phyloP scores from a whole-genome alignment of 2,797 vertebrate genomes.

The Mallotus villosus region DNA sequence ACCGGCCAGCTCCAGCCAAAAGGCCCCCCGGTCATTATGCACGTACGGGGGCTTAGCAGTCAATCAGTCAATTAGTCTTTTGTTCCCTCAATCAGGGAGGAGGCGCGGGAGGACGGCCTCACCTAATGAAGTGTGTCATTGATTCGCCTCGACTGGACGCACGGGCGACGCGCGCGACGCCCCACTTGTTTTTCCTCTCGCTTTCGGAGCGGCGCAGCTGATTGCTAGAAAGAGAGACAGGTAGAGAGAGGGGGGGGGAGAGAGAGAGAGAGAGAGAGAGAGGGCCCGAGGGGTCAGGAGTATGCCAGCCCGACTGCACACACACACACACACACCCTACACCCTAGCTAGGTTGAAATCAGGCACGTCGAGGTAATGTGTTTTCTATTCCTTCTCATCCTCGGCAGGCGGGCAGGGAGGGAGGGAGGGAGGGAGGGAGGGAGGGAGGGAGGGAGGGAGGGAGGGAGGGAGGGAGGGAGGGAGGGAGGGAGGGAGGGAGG shows the following conservation, averaged over 20 bases:
- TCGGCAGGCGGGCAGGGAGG: neutral
- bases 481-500: constrained; percentile 30
- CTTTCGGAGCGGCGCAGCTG: constrained; percentile 34
- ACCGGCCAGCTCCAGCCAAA: constrained; percentile 23
- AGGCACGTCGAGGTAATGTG: constrained; percentile 57
- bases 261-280: constrained; percentile 29
- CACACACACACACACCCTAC: constrained; percentile 20
- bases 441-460: too few relatives aligned
- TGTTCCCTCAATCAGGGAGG: constrained; percentile 41
- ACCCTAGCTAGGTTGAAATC: constrained; percentile 36
- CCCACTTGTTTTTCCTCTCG: constrained; percentile 45
- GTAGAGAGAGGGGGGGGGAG: neutral
- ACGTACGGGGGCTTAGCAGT: constrained; percentile 32
- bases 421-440: too few relatives aligned
- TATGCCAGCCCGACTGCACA: neutral
- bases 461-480: too few relatives aligned
- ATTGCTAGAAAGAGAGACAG: constrained; percentile 25
- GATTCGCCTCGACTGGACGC: constrained; percentile 31
- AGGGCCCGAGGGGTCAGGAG: neutral
- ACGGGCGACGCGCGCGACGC: constrained; percentile 11
- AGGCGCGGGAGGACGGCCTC: constrained; percentile 17
- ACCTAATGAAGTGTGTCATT: constrained; percentile 49
- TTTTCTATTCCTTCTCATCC: constrained; percentile 65
- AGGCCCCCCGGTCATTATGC: constrained; percentile 15
- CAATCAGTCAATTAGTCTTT: constrained; percentile 37